Evolutionary conservation across 2,797 vertebrate genomes (phyloP), one percentile per base, ranked within the genome.

Genomic region (Prunella strophiata): DNA sequence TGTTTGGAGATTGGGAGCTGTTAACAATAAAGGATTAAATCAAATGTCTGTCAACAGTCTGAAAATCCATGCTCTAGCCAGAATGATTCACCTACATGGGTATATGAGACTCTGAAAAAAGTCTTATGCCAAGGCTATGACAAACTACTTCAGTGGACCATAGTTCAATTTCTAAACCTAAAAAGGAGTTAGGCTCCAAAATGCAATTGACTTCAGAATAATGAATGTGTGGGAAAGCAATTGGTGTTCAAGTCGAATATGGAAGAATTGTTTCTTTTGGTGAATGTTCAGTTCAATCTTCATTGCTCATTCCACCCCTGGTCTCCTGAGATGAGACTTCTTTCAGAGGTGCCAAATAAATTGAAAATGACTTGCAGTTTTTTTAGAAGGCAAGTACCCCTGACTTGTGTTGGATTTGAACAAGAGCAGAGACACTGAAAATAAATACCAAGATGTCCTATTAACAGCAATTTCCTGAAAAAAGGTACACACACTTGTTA

Each of bases 141-240:
- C 32, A 86, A 85, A 80, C 27, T 88, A 42, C 50, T 84, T 78
- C 45, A 71, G 61, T 32, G 23, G 16, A 72, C 7, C 22, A 45
- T 36, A 79, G 57, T 22, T 83, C 32, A 62, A 34, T 71, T 48
- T 78, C 13, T 42, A 85, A 91, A 68, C 51, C 47, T 23, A 45
- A 76, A 50, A 65, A 83, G 7, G 78, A 55, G 7, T 45, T 74
- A 45, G 32, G 10, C 5, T 62, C 47, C 0, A 3, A 85, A 83
- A 83, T 67, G 29, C 54, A 74, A 83, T 91, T 45, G 78, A 34
- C 68, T 80, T 29, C 25, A 83, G 54, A 89, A 67, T 83, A 88
- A 91, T 34, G 22, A 50, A 72, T 38, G 10, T 65, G 43, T 71
- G 43, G n/a, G 15, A 67, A 48, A 45, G 30, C 47, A 86, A 88